Conservation (phyloP, 1,140 invertebrate genomes). For the Glomeris maerens region DNA sequence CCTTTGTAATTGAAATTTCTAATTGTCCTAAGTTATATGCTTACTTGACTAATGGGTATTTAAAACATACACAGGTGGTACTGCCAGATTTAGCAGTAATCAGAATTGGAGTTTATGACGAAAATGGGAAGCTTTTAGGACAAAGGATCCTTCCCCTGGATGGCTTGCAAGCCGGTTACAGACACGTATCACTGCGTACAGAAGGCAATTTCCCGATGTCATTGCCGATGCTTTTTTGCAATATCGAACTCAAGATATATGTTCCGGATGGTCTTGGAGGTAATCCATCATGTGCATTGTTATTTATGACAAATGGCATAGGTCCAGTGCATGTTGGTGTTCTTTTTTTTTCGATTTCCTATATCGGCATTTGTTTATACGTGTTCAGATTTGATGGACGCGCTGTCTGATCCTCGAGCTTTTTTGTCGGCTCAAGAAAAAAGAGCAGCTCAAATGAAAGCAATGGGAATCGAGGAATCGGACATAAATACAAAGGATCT, state of each 20-base stretch:
- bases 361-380: constrained; percentile 2
- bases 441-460: constrained; percentile 78
- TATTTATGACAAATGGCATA: constrained; percentile 2
- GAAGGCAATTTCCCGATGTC: constrained; percentile 99
- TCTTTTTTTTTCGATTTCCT: too few species aligned
- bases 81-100: constrained; percentile 94
- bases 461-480: constrained; percentile 79
- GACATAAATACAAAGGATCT: constrained; percentile 41
- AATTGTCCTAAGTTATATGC: too few species aligned
- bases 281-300: constrained; percentile 27
- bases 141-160: constrained; percentile 95
- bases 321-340: too few species aligned
- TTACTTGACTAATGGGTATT: too few species aligned
- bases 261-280: constrained; percentile 97
- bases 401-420: constrained; percentile 85
- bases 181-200: constrained; percentile 92
- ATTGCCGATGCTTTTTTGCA: constrained; percentile 95
- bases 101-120: constrained; percentile 96
- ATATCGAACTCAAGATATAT: constrained; percentile 98
- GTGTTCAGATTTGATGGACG: constrained; percentile 83
- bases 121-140: constrained; percentile 90
- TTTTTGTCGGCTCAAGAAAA: constrained; percentile 80
- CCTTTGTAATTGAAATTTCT: too few species aligned
- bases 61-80: constrained; percentile 51
- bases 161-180: constrained; percentile 91